Base-by-base conservation (phyloP, 2,113 vertebrate genomes). In the Callipepla californica region DNA sequence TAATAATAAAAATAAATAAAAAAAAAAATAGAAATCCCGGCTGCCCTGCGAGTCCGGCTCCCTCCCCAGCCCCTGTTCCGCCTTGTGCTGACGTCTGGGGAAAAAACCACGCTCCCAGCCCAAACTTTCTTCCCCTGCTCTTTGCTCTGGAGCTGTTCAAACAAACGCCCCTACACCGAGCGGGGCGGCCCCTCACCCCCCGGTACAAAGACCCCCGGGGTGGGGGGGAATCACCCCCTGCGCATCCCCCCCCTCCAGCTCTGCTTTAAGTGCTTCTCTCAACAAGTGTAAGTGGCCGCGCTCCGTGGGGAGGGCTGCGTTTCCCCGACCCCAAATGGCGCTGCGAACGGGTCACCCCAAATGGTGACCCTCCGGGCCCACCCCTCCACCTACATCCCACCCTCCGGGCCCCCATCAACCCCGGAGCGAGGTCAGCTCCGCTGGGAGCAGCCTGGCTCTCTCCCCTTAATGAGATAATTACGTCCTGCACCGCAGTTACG, bases 21-120 rank as follows among this genome's bases (percentile, higher is more conserved):
- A 47, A 19, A 13, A n/a, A 15, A 48, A 28, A 53, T 28, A 51
- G 17, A 57, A 58, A 34, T 73, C 83, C 22, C 82, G 14, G 79
- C 88, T 79, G 30, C 68, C 78, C 67, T 68, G 70, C 38, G 88
- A 91, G 68, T 48, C 75, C 85, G 42, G 78, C 85, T 78, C 85
- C 90, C 78, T 87, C 68, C 94, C 90, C 88, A 87, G 82, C 76
- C 82, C 89, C 77, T 77, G 92, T 72, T 93, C 92, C 95, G 94
- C 97, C 96, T 95, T 93, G 93, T 95, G 96, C 97, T 97, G 97
- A 96, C 97, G 97, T 97, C 95, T 97, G 96, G 95, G 93, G 93
- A 80, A 84, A 89, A 87, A 94, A 92, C 66, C 78, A 83, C 92
- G 89, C 92, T 88, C 92, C 92, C 92, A 91, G 50, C 91, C 95